Evolutionary conservation across 2,888 invertebrate genomes (phyloP), one percentile per base, ranked within the genome.

Genomic region (Drosophila melanosoma): DNA sequence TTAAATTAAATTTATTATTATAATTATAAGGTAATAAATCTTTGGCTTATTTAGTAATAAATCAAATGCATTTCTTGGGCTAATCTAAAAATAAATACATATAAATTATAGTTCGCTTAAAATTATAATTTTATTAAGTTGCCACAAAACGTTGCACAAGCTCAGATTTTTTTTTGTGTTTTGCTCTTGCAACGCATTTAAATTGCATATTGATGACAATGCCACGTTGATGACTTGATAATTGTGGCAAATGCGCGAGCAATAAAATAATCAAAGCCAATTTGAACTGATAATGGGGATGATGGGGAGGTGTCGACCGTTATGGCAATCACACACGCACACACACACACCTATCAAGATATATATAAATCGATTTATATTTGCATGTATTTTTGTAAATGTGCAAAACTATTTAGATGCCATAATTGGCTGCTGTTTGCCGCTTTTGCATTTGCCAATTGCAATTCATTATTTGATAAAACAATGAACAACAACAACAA

Each of bases 151-250:
- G 57, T 76, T 66, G 72, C 68, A 64, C 71, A 69, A 67, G 60
- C 58, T 68, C 68, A 72, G 64, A 15, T 48, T 40, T 15, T 79
- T 67, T n/a, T n/a, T 23, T 26, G 4, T 26, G 3, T 29, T 51
- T 15, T 60, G n/a, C 33, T 52, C 56, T 33, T 35, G 12, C n/a
- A 7, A 23, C 17, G 45, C 29, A 32, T 71, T 87, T 79, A 89
- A 85, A 85, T 87, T 89, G 87, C 82, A 79, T 75, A 79, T 90
- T 84, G 79, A 90, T 87, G 91, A 89, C 81, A 83, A 77, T 81
- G 82, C 87, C 79, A 76, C 76, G 87, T 89, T 90, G 89, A 90
- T 90, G 87, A 90, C 87, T 87, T 82, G 91, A 90, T 90, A 90
- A 90, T 90, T 91, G 83, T 81, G 74, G 78, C 83, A 85, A 87